Base-by-base conservation (phyloP, 2,888 invertebrate genomes). In the Erebia palarica region DNA sequence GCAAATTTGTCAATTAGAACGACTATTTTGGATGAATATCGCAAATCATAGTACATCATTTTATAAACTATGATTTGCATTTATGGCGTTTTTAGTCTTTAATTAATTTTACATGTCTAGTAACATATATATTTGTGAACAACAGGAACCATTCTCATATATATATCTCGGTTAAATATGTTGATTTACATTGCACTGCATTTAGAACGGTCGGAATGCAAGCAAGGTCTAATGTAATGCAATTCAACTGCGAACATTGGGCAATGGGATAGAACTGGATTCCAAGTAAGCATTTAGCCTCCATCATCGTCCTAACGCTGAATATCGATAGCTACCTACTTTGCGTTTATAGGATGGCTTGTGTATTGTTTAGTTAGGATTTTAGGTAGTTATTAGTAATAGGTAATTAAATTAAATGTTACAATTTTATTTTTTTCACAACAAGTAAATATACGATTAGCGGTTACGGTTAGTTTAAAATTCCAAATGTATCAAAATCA, bases 201-300 rank as follows among this genome's bases (percentile, higher is more conserved):
- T 74, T 73, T 75, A 72, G 75, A 70, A 57, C 69, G 73, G 71
- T 73, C 76, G 91, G 90, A 89, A 91, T 92, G 89, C 86, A 79
- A 85, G 80, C 83, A 81, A 84, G 84, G 86, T 84, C 85, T 89
- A 90, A 90, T 89, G 89, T 90, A 90, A 89, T 89, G 87, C 86
- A 84, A 86, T 86, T 86, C 82, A 85, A 84, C 86, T 85, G 78
- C 81, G 82, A 84, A 81, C 84, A 84, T 83, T 84, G 86, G 82
- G 81, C 81, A 80, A 76, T 80, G 84, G 86, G 79, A 83, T 83
- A 83, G 85, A 86, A 85, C 83, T 84, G 84, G 85, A 92, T 91
- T 91, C 91, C 92, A 79, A 83, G 83, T 86, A 84, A 83, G 89
- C 90, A 88, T 90, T 86, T 85, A 81, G 83, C 77, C 73, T 75